Percentiles rank a stretch among this genome's conserved stretches.
phyloP scores from a whole-genome alignment of 2,113 vertebrate genomes.

The Carassius auratus region DNA sequence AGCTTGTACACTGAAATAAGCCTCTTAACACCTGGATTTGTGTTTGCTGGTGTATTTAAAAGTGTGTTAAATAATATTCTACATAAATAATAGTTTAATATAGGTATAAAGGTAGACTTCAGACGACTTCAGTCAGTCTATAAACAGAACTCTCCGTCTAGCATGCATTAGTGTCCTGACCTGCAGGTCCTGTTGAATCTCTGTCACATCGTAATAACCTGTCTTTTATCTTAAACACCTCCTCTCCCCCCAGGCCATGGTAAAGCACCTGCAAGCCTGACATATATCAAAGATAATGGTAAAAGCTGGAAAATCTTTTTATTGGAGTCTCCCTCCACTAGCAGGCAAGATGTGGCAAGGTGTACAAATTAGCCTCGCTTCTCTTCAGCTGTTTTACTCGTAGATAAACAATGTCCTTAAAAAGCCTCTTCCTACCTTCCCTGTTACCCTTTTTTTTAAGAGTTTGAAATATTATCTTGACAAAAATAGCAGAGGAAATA shows the following conservation, averaged over 20 bases:
- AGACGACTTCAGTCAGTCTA: conserved; percentile 47
- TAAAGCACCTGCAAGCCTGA: conserved; percentile 71
- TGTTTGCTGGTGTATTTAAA: background rate
- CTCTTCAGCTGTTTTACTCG: conserved; percentile 60
- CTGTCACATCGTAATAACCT: conserved; percentile 80
- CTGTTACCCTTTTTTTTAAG: conserved; percentile 44
- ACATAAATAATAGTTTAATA: background rate
- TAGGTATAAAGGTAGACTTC: background rate
- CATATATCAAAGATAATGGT: conserved; percentile 82
- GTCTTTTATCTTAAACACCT: conserved; percentile 76
- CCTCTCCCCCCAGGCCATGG: conserved; percentile 64
- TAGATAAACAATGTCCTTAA: conserved; percentile 73
- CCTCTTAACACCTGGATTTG: background rate
- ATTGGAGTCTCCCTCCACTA: conserved; percentile 49
- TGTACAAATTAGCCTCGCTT: conserved; percentile 70
- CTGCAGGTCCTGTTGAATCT: conserved; percentile 75
- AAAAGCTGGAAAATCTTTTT: conserved; percentile 72
- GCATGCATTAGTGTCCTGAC: conserved; percentile 74
- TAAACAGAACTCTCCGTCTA: conserved; percentile 70
- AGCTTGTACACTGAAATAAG: background rate
- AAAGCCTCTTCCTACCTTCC: conserved; percentile 52
- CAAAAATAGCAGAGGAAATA: conserved; percentile 63
- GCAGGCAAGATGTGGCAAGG: conserved; percentile 69
- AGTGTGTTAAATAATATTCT: background rate
- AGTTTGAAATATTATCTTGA: conserved; percentile 57